Evolutionary conservation across 2,797 vertebrate species (phyloP).

Genomic region (Paguma larvata): DNA sequence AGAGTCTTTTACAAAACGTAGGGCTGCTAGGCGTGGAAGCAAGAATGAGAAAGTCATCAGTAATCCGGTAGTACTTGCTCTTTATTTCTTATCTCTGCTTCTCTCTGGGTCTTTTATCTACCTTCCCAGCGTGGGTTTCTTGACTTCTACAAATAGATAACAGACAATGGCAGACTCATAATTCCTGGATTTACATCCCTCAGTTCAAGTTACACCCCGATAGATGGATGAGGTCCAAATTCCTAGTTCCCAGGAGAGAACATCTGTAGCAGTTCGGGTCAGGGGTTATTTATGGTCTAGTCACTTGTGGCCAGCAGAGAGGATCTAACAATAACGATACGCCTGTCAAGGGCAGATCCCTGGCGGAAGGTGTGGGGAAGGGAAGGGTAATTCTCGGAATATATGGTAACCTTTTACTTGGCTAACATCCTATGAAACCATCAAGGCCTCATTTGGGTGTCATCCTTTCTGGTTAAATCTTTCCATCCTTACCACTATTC

Average conservation of each 20-base stretch:
- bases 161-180: neutral
- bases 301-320: slow-evolving; percentile 14
- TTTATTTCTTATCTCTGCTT: slow-evolving; percentile 26
- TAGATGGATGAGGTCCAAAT: slow-evolving; percentile 37
- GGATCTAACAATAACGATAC: slow-evolving; percentile 41
- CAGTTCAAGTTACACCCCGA: slow-evolving; percentile 48
- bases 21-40: neutral
- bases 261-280: slow-evolving; percentile 60
- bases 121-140: neutral
- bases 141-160: neutral
- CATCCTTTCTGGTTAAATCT: slow-evolving; percentile 21
- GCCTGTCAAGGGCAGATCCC: slow-evolving; percentile 46
- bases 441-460: neutral
- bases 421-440: neutral
- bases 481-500: neutral
- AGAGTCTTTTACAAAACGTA: neutral
- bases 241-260: slow-evolving; percentile 50
- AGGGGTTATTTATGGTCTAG: slow-evolving; percentile 61
- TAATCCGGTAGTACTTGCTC: neutral
- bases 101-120: neutral
- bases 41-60: neutral
- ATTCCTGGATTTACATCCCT: slow-evolving; percentile 47
- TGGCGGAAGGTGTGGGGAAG: neutral
- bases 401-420: neutral
- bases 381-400: neutral